These are phyloP conservation scores for Oscheius sp. DNA, from an alignment of 1,140 invertebrate genomes.

Conservation along the genomic window DNA sequence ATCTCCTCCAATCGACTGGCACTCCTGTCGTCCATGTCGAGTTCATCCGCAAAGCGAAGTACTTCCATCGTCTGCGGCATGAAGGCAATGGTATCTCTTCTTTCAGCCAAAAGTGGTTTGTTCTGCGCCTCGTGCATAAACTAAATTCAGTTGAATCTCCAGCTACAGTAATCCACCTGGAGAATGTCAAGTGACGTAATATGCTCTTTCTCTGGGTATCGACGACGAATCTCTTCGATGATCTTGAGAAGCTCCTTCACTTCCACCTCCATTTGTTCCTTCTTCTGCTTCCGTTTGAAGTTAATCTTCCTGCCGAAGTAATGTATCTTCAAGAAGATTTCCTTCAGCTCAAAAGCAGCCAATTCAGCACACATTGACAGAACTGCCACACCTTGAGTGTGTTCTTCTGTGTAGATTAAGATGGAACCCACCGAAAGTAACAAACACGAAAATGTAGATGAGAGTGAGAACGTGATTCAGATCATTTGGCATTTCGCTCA, in stretches of 20 bases:
- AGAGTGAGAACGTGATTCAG: conserved; percentile 54
- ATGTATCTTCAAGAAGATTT: conserved; percentile 59
- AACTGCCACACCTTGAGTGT: conserved; percentile 53
- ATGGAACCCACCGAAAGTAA: conserved; percentile 51
- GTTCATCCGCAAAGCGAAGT: conserved; percentile 58
- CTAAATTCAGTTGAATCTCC: conserved; percentile 23
- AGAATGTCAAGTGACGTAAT: conserved; percentile 59
- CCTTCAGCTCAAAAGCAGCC: conserved; percentile 56
- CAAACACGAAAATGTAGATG: conserved; percentile 57
- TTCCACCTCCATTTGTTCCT: conserved; percentile 55
- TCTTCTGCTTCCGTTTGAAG: conserved; percentile 53
- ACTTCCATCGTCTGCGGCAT: conserved; percentile 60
- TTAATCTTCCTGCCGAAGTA: conserved; percentile 60
- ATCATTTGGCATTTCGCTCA: conserved; percentile 60
- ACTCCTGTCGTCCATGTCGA: conserved; percentile 47
- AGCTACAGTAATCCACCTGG: conserved; percentile 37
- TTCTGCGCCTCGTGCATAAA: conserved; percentile 55
- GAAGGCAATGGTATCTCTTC: conserved; percentile 57
- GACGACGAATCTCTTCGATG: conserved; percentile 54
- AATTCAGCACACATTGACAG: conserved; percentile 60
- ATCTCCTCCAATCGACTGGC: conserved; percentile 14
- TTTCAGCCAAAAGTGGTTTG: conserved; percentile 38
- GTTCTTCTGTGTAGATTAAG: background rate
- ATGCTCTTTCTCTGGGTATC: conserved; percentile 58
- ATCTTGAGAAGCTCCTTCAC: conserved; percentile 59